Conservation (phyloP, 2,797 vertebrate genomes). For the Periparus ater region DNA sequence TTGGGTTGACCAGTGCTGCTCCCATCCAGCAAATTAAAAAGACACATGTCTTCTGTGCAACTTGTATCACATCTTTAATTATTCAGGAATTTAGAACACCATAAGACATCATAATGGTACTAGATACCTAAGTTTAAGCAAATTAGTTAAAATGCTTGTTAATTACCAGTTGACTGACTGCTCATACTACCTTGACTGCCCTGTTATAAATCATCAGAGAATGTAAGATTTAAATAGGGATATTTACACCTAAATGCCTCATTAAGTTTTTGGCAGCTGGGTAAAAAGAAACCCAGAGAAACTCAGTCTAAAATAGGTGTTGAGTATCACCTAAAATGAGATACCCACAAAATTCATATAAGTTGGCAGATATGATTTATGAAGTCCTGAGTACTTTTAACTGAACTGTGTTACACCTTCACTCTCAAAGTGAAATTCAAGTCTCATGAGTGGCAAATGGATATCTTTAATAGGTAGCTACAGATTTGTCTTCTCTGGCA, state of each 20-base stretch:
- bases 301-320: background rate
- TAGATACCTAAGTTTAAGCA: background rate
- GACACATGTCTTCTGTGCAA: fast-evolving
- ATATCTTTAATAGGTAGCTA: background rate
- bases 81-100: background rate
- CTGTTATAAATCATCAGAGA: background rate
- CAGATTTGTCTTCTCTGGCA: background rate
- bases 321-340: background rate
- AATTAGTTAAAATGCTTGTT: background rate
- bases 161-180: background rate
- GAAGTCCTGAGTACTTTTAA: background rate
- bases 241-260: background rate
- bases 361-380: background rate
- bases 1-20: background rate
- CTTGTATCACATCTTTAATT: background rate
- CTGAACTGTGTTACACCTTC: background rate
- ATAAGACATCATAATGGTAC: background rate
- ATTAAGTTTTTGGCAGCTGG: background rate
- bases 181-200: background rate
- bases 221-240: background rate
- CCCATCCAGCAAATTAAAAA: background rate
- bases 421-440: background rate
- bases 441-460: background rate
- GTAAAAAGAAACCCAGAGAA: background rate
- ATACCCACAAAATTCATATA: background rate